A percentile compares a stretch with the other conserved stretches of the same genome.
Conservation (phyloP, 2,113 vertebrate genomes). For the Pao palembangensis region DNA sequence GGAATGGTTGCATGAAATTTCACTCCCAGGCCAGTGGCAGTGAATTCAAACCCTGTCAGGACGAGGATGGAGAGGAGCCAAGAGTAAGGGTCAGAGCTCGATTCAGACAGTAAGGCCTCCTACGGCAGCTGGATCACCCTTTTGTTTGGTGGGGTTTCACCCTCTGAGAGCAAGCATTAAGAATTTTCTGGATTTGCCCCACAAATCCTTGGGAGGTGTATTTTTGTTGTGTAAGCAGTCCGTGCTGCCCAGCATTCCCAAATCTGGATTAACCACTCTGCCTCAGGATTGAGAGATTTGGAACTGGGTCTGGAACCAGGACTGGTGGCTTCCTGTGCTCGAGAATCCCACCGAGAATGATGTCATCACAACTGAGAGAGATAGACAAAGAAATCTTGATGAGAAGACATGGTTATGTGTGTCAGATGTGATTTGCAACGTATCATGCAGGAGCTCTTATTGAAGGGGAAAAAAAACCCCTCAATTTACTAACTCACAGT, state of each 20-base stretch:
- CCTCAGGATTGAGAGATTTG: constrained; percentile 57
- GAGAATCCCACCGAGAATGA: constrained; percentile 56
- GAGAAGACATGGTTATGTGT: constrained; percentile 36
- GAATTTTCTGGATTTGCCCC: constrained; percentile 56
- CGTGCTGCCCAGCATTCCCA: constrained; percentile 54
- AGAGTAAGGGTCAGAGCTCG: constrained; percentile 37
- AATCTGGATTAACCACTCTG: constrained; percentile 69
- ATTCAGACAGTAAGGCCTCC: constrained; percentile 31
- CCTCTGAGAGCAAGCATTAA: constrained; percentile 45
- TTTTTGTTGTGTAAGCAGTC: constrained; percentile 64
- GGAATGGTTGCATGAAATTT: constrained; percentile 81
- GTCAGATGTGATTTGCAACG: constrained; percentile 31
- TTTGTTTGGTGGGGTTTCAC: constrained; percentile 11
- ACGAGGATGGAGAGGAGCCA: constrained; percentile 49
- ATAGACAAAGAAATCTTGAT: constrained; percentile 65
- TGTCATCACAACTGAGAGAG: constrained; percentile 52
- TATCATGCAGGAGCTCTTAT: constrained; percentile 40
- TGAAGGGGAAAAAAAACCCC: constrained; percentile 2
- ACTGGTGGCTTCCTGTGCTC: constrained; percentile 56
- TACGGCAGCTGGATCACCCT: constrained; percentile 17
- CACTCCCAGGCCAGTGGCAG: constrained; percentile 66
- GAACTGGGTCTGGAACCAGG: constrained; percentile 41
- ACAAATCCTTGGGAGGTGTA: constrained; percentile 59
- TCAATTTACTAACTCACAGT: constrained; percentile 31
- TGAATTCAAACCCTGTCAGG: constrained; percentile 64